Conservation (phyloP, 2,888 invertebrate species). For the Pyrrhia umbra region DNA sequence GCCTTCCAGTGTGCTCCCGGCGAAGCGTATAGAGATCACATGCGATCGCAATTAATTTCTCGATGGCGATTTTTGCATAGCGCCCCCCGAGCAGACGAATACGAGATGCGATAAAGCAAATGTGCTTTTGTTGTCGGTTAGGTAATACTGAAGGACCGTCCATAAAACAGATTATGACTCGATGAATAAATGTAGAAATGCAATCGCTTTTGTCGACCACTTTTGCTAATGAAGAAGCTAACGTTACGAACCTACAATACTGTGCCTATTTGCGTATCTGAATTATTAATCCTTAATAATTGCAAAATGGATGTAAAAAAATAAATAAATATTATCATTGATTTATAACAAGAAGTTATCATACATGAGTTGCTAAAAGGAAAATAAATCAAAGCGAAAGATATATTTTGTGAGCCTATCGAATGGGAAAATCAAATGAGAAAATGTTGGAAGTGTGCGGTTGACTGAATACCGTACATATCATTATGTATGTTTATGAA, state of each 20-base stretch:
- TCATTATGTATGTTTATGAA: constrained; percentile 26
- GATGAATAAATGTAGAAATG: constrained; percentile 19
- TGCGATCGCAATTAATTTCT: constrained; percentile 52
- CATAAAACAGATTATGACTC: background rate
- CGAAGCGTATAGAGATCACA: constrained; percentile 49
- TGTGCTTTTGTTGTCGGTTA: constrained; percentile 4
- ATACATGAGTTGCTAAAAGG: constrained; percentile 15
- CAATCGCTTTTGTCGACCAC: background rate
- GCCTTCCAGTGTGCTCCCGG: constrained; percentile 38
- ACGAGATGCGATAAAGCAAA: constrained; percentile 9
- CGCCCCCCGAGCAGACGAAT: constrained; percentile 6
- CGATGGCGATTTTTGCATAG: constrained; percentile 43
- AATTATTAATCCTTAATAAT: constrained; percentile 5
- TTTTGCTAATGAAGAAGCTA: constrained; percentile 10
- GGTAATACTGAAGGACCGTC: background rate
- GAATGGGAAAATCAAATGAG: constrained; percentile 32
- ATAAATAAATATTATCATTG: background rate
- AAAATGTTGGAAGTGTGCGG: constrained; percentile 22
- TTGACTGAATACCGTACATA: constrained; percentile 17
- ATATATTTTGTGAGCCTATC: constrained; percentile 28
- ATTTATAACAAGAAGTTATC: background rate
- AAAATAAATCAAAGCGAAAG: constrained; percentile 25
- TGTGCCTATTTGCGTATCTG: too few relatives aligned
- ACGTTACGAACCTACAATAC: constrained; percentile 4
- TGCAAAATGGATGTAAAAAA: constrained; percentile 9